phyloP scores from a whole-genome alignment of 1,140 invertebrate genomes.

The Philotrypesis tridentata region DNA sequence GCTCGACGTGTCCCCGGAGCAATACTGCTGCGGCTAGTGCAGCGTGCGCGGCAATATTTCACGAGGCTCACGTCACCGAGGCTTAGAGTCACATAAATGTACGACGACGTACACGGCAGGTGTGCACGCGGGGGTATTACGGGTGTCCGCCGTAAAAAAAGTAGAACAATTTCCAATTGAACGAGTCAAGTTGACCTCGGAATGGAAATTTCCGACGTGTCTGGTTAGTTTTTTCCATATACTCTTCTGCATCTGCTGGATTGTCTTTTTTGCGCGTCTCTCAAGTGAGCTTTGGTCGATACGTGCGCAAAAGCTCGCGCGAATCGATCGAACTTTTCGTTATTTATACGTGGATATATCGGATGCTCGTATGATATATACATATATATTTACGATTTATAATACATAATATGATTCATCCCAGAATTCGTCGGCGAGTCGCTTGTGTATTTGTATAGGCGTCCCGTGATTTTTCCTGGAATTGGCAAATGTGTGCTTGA shows the following conservation, averaged over 20 bases:
- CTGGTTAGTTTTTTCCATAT: not conserved
- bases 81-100: not conserved
- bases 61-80: conserved; percentile 5
- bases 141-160: not conserved
- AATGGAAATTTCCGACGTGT: conserved; percentile 18
- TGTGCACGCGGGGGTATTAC: not conserved
- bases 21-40: not conserved
- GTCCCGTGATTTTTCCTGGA: no score
- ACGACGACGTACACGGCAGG: not conserved
- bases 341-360: not conserved
- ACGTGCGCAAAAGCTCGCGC: not conserved
- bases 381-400: no score
- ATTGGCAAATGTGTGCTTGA: no score
- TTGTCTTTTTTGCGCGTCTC: not conserved
- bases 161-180: not conserved
- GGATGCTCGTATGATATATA: not conserved
- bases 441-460: no score
- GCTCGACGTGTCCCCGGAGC: not conserved
- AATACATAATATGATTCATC: no score
- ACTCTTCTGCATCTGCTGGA: not conserved
- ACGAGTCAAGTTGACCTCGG: not conserved
- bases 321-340: not conserved
- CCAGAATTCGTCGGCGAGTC: no score
- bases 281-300: not conserved
- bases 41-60: conserved; percentile 22